Percentiles rank a stretch among this genome's conserved stretches.
These are phyloP conservation scores for Epizoanthus stellaris DNA, from an alignment of 92 coral and sea anemone species.

Conservation along the genomic window DNA sequence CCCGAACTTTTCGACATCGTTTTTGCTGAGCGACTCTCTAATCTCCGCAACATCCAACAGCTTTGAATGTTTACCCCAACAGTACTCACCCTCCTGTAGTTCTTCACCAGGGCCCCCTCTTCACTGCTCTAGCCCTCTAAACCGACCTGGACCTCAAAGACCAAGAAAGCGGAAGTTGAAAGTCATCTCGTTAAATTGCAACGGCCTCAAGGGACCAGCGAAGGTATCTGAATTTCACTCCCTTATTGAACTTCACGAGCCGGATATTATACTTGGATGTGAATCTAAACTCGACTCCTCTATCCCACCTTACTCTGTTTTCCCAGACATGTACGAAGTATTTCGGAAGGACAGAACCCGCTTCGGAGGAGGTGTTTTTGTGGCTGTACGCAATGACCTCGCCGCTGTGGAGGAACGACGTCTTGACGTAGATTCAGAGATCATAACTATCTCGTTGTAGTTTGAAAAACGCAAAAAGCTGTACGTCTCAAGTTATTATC, in stretches of 20 bases:
- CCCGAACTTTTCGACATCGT: slow-evolving; percentile 33
- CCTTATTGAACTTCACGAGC: slow-evolving; percentile 42
- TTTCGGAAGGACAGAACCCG: slow-evolving; percentile 37
- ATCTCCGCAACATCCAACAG: slow-evolving; percentile 9
- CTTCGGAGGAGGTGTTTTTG: slow-evolving; percentile 54
- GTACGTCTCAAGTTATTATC: slow-evolving; percentile 38
- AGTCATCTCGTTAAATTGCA: slow-evolving; percentile 60
- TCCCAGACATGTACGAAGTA: slow-evolving; percentile 35
- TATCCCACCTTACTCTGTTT: slow-evolving; percentile 53
- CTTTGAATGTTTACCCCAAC: background rate
- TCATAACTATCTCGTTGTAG: slow-evolving; percentile 28
- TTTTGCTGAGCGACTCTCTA: slow-evolving; percentile 30
- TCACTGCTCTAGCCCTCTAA: slow-evolving; percentile 22
- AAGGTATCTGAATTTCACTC: slow-evolving; percentile 48
- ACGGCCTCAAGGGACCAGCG: slow-evolving; percentile 49
- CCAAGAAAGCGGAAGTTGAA: slow-evolving; percentile 37
- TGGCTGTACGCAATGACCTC: slow-evolving; percentile 28
- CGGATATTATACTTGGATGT: slow-evolving; percentile 42
- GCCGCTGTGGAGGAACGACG: background rate
- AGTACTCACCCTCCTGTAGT: background rate
- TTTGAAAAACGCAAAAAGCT: slow-evolving; percentile 29
- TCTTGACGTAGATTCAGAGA: slow-evolving; percentile 15
- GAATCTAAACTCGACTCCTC: slow-evolving; percentile 49
- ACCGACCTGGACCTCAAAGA: background rate
- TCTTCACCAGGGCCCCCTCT: slow-evolving; percentile 25